Conservation (phyloP, 2,888 invertebrate species). For the Ectemnius lituratus region DNA sequence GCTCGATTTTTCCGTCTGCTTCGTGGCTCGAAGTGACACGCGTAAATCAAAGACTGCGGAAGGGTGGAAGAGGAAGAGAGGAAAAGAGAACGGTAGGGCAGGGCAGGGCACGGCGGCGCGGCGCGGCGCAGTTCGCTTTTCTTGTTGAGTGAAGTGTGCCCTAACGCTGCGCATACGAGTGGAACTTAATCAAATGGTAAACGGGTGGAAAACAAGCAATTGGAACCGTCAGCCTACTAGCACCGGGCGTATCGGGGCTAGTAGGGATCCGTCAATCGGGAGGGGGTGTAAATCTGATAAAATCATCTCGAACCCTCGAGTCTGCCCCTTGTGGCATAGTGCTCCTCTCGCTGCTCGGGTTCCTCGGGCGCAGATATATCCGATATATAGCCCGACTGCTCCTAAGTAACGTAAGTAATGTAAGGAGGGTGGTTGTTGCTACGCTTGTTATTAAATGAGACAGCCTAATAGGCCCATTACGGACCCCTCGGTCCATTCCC, state of each 20-base stretch:
- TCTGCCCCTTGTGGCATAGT: constrained; percentile 49
- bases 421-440: constrained; percentile 74
- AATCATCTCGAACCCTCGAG: constrained; percentile 73
- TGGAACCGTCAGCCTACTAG: constrained; percentile 63
- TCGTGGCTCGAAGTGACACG: background rate
- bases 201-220: constrained; percentile 77
- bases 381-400: constrained; percentile 60
- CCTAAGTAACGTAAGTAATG: constrained; percentile 75
- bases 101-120: too few species aligned
- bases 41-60: constrained; percentile 18
- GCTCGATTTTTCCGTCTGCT: background rate
- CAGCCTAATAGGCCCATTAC: constrained; percentile 78
- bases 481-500: constrained; percentile 73
- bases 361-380: constrained; percentile 66
- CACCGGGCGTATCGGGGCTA: constrained; percentile 33
- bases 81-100: too few species aligned
- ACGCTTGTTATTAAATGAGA: constrained; percentile 78
- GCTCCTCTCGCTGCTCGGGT: constrained; percentile 40
- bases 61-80: background rate
- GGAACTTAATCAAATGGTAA: constrained; percentile 76
- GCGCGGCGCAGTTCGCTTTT: constrained; percentile 23
- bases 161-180: constrained; percentile 51
- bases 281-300: constrained; percentile 76
- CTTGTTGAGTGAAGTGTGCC: constrained; percentile 30
- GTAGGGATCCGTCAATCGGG: constrained; percentile 52